These are phyloP conservation scores for Hyalella azteca DNA, from an alignment of 2,888 invertebrate genomes.

Conservation along the genomic window DNA sequence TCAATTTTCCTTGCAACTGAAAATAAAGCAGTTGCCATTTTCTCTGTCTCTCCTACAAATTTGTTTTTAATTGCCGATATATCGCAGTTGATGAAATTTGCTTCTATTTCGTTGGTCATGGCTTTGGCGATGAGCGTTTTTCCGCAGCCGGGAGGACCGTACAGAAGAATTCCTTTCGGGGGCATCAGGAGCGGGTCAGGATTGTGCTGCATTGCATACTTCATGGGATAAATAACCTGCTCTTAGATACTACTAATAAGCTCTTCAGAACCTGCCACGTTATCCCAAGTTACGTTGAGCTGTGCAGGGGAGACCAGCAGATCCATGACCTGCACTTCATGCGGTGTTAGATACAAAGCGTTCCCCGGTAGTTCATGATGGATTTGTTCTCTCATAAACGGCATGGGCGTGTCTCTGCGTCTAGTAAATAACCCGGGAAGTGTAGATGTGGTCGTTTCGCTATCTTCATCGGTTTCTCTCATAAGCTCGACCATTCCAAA, in stretches of 20 bases:
- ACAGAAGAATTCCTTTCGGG: constrained; percentile 43
- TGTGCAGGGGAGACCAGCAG: constrained; percentile 24
- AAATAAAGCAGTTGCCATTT: constrained; percentile 44
- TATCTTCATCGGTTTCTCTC: neutral
- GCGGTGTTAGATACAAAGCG: neutral
- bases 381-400: neutral
- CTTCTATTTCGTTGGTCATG: constrained; percentile 41
- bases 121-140: constrained; percentile 49
- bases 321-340: constrained; percentile 29
- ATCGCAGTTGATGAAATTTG: constrained; percentile 44
- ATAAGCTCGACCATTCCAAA: neutral
- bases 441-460: neutral
- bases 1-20: constrained; percentile 41
- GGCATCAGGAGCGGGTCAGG: constrained; percentile 42
- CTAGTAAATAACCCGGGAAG: neutral
- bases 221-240: constrained; percentile 41
- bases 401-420: constrained; percentile 16
- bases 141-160: constrained; percentile 48
- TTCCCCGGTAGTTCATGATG: neutral
- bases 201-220: constrained; percentile 20
- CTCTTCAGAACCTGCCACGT: constrained; percentile 42
- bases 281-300: constrained; percentile 35
- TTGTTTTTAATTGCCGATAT: constrained; percentile 40
- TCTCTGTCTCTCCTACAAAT: constrained; percentile 47
- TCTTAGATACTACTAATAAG: constrained; percentile 37